phyloP scores from a whole-genome alignment of 2,888 invertebrate genomes.

The Geotrupes spiniger region DNA sequence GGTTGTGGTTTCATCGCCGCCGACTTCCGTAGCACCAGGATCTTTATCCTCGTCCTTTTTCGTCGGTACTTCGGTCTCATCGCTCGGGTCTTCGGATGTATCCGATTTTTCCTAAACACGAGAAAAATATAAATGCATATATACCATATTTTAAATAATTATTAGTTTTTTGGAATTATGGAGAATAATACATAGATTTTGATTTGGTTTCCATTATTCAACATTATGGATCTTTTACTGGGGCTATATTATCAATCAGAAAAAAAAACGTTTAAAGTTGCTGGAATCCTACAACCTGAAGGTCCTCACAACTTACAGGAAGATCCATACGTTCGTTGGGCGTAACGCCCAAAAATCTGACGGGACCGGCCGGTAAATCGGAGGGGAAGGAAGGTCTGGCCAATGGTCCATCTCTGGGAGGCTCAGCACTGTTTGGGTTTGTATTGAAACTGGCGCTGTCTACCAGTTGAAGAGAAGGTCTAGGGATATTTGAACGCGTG shows the following conservation, averaged over 20 bases:
- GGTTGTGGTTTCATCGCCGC: slow-evolving; percentile 56
- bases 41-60: slow-evolving; percentile 42
- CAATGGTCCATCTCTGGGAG: slow-evolving; percentile 52
- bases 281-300: no score
- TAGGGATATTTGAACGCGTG: slow-evolving; percentile 63
- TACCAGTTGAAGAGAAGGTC: slow-evolving; percentile 76
- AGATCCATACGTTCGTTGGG: slow-evolving; percentile 53
- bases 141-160: background rate
- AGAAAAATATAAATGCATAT: background rate
- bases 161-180: no score
- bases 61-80: slow-evolving; percentile 30
- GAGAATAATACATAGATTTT: no score
- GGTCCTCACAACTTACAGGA: slow-evolving; percentile 25
- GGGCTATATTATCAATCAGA: no score
- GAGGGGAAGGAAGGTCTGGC: slow-evolving; percentile 58
- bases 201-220: no score
- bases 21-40: slow-evolving; percentile 34
- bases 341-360: slow-evolving; percentile 58
- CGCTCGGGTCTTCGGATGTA: slow-evolving; percentile 2
- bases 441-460: slow-evolving; percentile 82
- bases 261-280: no score
- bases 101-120: slow-evolving; percentile 10
- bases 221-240: no score
- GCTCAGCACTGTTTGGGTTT: slow-evolving; percentile 54
- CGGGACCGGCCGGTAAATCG: slow-evolving; percentile 55